Conservation (phyloP, 2,888 invertebrate species). For the Aricia artaxerxes region DNA sequence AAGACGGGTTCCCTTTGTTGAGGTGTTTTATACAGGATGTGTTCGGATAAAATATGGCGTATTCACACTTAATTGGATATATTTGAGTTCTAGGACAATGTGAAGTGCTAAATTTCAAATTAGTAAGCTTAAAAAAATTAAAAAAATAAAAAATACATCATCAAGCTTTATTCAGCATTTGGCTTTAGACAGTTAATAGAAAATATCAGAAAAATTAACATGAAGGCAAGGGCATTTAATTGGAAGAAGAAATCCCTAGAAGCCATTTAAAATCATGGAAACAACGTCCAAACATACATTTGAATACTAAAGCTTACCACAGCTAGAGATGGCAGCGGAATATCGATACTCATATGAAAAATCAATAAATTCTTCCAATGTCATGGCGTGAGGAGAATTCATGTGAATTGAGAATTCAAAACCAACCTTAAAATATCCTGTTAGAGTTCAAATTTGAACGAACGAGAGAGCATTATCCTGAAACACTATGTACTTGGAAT, state of each 20-base stretch:
- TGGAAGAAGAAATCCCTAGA: not conserved
- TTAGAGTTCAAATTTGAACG: not conserved
- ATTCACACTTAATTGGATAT: not conserved
- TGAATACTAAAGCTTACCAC: slow-evolving; percentile 15
- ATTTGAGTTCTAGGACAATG: not conserved
- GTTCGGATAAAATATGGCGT: not conserved
- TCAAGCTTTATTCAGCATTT: not conserved
- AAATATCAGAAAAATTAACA: not conserved
- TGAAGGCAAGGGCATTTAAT: not conserved
- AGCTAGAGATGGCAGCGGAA: slow-evolving; percentile 11
- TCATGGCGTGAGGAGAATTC: slow-evolving; percentile 20
- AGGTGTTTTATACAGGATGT: not conserved
- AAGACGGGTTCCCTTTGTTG: not conserved
- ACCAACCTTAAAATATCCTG: not conserved
- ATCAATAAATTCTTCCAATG: slow-evolving; percentile 29
- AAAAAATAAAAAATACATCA: not conserved
- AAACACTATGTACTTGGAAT: not conserved
- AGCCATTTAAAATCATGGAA: not conserved
- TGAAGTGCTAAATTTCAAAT: not conserved
- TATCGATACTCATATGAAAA: slow-evolving; percentile 26
- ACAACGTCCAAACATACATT: not conserved
- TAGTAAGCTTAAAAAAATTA: no score
- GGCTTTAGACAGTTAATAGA: not conserved
- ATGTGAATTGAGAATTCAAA: not conserved
- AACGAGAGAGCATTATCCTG: not conserved